phyloP scores from a whole-genome alignment of 2,888 invertebrate species.

The Tinea semifulvella region DNA sequence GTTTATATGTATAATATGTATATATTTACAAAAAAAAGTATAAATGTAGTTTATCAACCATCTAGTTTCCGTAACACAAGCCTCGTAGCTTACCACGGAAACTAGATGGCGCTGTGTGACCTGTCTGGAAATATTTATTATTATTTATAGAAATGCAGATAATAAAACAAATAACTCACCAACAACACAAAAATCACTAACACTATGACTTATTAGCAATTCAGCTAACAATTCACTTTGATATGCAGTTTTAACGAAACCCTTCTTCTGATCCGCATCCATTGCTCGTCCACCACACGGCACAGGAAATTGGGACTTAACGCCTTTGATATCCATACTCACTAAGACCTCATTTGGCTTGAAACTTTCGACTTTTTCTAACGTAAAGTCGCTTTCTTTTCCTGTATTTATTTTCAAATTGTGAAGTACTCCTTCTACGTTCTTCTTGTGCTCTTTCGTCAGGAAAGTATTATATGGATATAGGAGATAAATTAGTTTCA shows the following conservation, averaged over 20 bases:
- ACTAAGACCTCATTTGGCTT: constrained; percentile 45
- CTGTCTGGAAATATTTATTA: too few species aligned
- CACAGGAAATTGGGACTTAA: constrained; percentile 46
- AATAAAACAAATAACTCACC: constrained; percentile 40
- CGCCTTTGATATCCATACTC: constrained; percentile 44
- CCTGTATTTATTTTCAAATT: constrained; percentile 63
- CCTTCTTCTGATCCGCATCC: constrained; percentile 30
- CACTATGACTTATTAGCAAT: constrained; percentile 79
- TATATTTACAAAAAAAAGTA: too few species aligned
- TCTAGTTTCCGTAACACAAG: too few species aligned
- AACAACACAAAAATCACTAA: constrained; percentile 87
- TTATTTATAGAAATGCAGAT: too few species aligned
- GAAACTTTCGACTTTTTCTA: constrained; percentile 31
- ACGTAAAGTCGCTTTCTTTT: constrained; percentile 30
- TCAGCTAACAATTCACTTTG: constrained; percentile 82
- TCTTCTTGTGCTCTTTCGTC: constrained; percentile 76
- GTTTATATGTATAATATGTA: too few species aligned
- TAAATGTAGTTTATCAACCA: too few species aligned
- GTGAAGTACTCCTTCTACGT: constrained; percentile 75
- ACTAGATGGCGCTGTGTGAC: too few species aligned
- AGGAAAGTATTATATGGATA: constrained; percentile 88
- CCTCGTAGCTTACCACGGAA: too few species aligned
- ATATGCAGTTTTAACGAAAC: constrained; percentile 75
- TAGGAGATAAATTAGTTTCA: constrained; percentile 76
- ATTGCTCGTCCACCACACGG: constrained; percentile 38